phyloP scores from a whole-genome alignment of 53 echinoderm and acorn worm species.

The Patiria pectinifera region DNA sequence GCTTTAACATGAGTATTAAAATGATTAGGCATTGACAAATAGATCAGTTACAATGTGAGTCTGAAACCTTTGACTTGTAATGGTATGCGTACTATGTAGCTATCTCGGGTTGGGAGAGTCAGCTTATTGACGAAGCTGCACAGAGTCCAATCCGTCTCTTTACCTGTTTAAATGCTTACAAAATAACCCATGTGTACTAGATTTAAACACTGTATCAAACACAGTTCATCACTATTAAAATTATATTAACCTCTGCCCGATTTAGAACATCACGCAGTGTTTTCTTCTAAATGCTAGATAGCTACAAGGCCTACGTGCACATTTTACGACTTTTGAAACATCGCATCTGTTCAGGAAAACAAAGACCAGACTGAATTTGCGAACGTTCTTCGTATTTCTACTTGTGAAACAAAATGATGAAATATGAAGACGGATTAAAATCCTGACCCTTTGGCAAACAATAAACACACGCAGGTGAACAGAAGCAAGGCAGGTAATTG shows the following conservation, averaged over 20 bases:
- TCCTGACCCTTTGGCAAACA: neutral
- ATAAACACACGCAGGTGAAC: neutral
- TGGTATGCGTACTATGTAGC: conserved; percentile 46
- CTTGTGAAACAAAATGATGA: neutral
- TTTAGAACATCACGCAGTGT: neutral
- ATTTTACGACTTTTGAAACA: neutral
- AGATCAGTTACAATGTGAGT: conserved; percentile 16
- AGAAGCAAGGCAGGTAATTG: neutral
- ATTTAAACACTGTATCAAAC: neutral
- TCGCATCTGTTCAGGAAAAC: neutral
- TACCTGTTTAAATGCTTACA: neutral
- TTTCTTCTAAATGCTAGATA: neutral
- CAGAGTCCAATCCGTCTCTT: conserved; percentile 12
- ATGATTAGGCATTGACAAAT: conserved; percentile 39
- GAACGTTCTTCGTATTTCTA: neutral
- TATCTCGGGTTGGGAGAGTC: conserved; percentile 12
- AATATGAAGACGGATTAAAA: neutral
- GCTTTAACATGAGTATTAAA: conserved; percentile 18
- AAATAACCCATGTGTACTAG: neutral
- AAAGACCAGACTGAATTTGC: neutral
- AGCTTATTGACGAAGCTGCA: conserved; percentile 4
- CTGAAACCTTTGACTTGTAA: conserved; percentile 47
- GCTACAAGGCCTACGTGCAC: neutral
- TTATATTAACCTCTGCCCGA: neutral
- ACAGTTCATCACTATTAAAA: neutral